Percentiles rank a stretch among this genome's conserved stretches.
Conservation (phyloP, 2,797 vertebrate genomes). For the Tympanoctomys barrerae region DNA sequence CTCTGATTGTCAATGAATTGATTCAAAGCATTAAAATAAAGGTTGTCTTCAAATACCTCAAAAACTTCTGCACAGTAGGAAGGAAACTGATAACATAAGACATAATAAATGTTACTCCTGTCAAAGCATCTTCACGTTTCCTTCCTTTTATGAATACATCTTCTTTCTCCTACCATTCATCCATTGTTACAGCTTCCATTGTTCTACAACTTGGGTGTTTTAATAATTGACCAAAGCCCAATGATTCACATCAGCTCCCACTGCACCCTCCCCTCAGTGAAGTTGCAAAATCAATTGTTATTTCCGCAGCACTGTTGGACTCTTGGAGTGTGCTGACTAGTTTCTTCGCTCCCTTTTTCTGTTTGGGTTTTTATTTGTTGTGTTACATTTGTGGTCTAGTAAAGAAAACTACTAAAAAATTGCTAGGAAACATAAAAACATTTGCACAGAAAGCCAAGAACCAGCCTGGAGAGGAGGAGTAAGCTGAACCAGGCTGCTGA, state of each 20-base stretch:
- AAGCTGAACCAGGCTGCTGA: neutral
- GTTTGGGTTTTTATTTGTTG: conserved; percentile 9
- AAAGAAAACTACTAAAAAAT: conserved; percentile 9
- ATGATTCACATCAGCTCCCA: neutral
- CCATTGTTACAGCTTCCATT: neutral
- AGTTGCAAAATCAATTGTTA: neutral
- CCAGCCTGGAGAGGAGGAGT: neutral
- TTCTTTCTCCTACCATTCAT: neutral
- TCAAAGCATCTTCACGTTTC: neutral
- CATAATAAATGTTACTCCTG: neutral
- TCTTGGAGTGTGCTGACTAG: neutral
- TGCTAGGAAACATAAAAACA: neutral
- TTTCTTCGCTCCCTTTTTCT: neutral
- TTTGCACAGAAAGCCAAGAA: neutral
- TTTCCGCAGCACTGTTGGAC: neutral
- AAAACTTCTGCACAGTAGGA: neutral
- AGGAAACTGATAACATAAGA: neutral
- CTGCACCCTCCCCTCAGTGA: neutral
- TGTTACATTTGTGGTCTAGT: neutral
- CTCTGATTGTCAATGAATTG: neutral
- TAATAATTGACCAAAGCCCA: neutral
- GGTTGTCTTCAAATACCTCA: neutral
- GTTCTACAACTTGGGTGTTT: neutral
- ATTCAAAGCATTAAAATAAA: conserved; percentile 14
- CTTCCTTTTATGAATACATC: neutral